Percentiles rank a stretch among this genome's conserved stretches.
Conservation (phyloP, 2,113 vertebrate genomes). For the Phrynosoma platyrhinos region DNA sequence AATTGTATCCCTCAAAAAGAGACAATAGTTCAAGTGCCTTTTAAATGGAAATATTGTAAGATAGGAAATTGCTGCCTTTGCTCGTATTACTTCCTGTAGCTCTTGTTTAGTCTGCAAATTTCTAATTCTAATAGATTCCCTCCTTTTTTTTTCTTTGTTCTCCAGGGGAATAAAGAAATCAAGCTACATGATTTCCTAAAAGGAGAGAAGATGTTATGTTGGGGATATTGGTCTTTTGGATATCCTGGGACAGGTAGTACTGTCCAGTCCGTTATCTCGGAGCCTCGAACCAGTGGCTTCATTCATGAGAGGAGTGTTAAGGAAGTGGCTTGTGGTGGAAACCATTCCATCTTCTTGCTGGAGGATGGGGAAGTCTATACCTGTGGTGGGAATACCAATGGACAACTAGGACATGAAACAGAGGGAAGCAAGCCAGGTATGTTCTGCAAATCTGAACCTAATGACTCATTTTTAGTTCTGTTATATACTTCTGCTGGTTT, state of each 20-base stretch:
- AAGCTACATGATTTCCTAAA: constrained; percentile 79
- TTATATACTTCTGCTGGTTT: not conserved
- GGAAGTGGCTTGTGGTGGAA: constrained; percentile 89
- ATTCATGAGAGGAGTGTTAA: constrained; percentile 85
- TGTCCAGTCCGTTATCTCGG: constrained; percentile 80
- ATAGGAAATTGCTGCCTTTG: constrained; percentile 38
- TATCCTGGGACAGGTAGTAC: constrained; percentile 86
- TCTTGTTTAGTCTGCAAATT: not conserved
- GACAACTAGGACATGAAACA: constrained; percentile 92
- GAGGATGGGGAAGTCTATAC: constrained; percentile 93
- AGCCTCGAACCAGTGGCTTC: constrained; percentile 84
- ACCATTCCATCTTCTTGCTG: constrained; percentile 91
- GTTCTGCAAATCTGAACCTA: not conserved
- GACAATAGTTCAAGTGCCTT: not conserved
- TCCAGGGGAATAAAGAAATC: constrained; percentile 47
- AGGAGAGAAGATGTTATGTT: constrained; percentile 90
- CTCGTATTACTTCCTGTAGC: not conserved
- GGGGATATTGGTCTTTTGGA: constrained; percentile 92
- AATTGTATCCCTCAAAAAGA: too few relatives aligned
- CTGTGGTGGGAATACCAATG: constrained; percentile 91
- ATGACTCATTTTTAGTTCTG: not conserved
- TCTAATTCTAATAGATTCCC: constrained; percentile 10
- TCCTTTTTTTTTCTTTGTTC: constrained; percentile 37
- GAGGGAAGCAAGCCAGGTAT: constrained; percentile 88
- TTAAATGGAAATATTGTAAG: not conserved